Evolutionary conservation across 1,140 invertebrate species (phyloP).

Genomic region (Trinorchestia longiramus): DNA sequence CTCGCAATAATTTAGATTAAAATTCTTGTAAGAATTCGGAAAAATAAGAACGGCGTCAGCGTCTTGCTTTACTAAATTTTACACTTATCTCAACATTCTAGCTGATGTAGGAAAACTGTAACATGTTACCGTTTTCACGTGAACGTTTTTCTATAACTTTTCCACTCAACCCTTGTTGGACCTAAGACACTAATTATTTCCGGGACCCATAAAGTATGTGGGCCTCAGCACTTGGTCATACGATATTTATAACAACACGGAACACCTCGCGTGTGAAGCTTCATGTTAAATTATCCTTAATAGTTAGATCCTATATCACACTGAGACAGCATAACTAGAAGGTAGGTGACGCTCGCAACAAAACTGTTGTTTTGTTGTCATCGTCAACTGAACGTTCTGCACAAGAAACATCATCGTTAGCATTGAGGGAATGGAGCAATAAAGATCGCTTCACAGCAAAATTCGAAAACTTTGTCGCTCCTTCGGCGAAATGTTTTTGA

Average conservation of each 20-base stretch:
- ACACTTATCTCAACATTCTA: no score
- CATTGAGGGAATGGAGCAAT: background rate
- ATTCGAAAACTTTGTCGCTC: background rate
- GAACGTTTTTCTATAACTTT: background rate
- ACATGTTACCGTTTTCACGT: no score
- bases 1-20: background rate
- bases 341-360: background rate
- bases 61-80: background rate
- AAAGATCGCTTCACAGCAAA: background rate
- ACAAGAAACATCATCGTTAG: background rate
- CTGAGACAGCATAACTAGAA: background rate
- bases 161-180: background rate
- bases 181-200: background rate
- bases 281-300: background rate
- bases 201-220: background rate
- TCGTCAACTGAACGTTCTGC: background rate
- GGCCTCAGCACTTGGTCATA: background rate
- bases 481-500: no score
- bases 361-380: background rate
- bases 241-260: background rate
- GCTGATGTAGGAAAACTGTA: no score
- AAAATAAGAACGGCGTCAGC: background rate
- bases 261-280: background rate
- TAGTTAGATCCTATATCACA: background rate
- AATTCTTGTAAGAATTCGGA: background rate